phyloP scores from a whole-genome alignment of 2,888 invertebrate genomes.

The Siphlonurus alternatus region DNA sequence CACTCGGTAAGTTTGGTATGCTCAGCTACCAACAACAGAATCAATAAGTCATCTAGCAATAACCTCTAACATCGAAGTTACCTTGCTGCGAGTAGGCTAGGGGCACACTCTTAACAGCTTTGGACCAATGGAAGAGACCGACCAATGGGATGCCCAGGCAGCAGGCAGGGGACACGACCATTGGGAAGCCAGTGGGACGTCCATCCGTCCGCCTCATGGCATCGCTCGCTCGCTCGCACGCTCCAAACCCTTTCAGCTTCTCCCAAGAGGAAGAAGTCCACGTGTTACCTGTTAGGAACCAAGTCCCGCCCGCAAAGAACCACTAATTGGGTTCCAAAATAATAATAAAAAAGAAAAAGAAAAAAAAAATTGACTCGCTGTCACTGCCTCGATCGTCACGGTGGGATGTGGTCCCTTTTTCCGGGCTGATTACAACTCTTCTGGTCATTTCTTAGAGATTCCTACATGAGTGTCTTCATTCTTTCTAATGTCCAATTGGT shows the following conservation, averaged over 20 bases:
- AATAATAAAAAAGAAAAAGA: background rate
- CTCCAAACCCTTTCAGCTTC: background rate
- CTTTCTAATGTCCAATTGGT: no score
- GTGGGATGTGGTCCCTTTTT: no score
- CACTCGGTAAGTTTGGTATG: background rate
- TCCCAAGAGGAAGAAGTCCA: background rate
- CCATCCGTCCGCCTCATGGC: background rate
- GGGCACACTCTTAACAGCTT: background rate
- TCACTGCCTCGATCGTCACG: no score
- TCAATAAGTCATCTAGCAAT: background rate
- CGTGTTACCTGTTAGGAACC: background rate
- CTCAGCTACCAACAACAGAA: background rate
- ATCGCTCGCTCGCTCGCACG: background rate
- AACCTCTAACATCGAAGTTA: slow-evolving; percentile 3
- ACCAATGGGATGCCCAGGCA: background rate
- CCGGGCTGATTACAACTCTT: no score
- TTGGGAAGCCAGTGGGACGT: background rate
- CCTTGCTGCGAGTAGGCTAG: background rate
- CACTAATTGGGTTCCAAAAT: background rate
- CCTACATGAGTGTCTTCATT: no score
- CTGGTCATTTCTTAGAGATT: no score
- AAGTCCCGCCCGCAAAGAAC: background rate
- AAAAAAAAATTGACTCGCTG: no score
- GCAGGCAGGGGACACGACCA: background rate
- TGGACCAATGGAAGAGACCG: background rate